These are phyloP conservation scores for Lamproptera curius DNA, from an alignment of 2,888 invertebrate genomes.

Conservation along the genomic window DNA sequence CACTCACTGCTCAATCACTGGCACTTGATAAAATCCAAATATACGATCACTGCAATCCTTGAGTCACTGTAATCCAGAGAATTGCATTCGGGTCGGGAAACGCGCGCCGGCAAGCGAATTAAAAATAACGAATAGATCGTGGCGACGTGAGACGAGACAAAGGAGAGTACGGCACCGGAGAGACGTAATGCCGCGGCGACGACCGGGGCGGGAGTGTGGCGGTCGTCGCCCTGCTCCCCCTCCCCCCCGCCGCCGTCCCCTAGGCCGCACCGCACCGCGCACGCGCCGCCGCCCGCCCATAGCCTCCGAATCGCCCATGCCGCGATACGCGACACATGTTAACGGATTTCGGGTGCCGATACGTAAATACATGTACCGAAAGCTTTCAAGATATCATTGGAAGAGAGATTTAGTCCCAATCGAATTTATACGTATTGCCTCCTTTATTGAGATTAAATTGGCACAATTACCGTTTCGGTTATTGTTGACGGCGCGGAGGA, in stretches of 20 bases:
- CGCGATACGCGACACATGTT: conserved; percentile 53
- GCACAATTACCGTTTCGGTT: not conserved
- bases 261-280: conserved; percentile 42
- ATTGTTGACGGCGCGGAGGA: not conserved
- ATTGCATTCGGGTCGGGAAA: conserved; percentile 34
- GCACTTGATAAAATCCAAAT: conserved; percentile 38
- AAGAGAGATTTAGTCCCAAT: not conserved
- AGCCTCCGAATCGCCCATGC: conserved; percentile 53
- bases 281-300: conserved; percentile 53
- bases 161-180: conserved; percentile 35
- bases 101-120: conserved; percentile 38
- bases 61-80: conserved; percentile 68
- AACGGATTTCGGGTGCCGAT: conserved; percentile 53
- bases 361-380: conserved; percentile 40
- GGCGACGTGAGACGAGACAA: conserved; percentile 52
- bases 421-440: not conserved
- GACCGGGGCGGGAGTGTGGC: conserved; percentile 64
- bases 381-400: conserved; percentile 20
- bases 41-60: conserved; percentile 69
- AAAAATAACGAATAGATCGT: conserved; percentile 56
- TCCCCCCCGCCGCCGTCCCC: conserved; percentile 35
- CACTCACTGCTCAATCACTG: conserved; percentile 7
- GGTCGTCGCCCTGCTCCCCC: conserved; percentile 42
- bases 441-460: conserved; percentile 3
- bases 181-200: conserved; percentile 45